Conservation (phyloP, 2,797 vertebrate genomes). For the Aphelocoma californica region DNA sequence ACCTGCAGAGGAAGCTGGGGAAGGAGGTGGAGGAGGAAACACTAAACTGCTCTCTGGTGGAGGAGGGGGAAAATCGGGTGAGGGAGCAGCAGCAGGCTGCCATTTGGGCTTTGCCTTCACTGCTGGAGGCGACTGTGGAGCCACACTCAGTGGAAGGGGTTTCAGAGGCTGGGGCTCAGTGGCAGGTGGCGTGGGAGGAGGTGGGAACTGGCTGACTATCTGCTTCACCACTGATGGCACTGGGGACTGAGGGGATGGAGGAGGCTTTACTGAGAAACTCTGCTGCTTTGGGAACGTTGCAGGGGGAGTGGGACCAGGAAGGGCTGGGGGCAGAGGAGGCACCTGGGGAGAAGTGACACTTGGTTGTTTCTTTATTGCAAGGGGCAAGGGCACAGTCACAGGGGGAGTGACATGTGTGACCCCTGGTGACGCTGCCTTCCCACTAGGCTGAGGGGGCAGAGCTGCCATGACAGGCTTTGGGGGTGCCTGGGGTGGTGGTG, state of each 20-base stretch:
- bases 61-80: constrained; percentile 90
- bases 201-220: constrained; percentile 89
- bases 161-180: constrained; percentile 73
- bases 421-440: constrained; percentile 68
- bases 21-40: constrained; percentile 81
- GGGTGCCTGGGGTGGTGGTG: constrained; percentile 72
- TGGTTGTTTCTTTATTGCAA: constrained; percentile 84
- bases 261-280: constrained; percentile 81
- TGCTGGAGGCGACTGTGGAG: constrained; percentile 88
- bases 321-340: constrained; percentile 56
- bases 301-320: constrained; percentile 80
- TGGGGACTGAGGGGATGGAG: constrained; percentile 71
- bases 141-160: constrained; percentile 68
- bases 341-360: constrained; percentile 76
- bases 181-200: constrained; percentile 66
- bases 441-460: constrained; percentile 73
- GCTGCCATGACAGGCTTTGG: constrained; percentile 79
- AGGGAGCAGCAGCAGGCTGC: constrained; percentile 82
- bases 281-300: constrained; percentile 89
- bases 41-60: constrained; percentile 83
- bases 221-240: constrained; percentile 84
- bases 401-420: constrained; percentile 61
- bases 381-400: constrained; percentile 72
- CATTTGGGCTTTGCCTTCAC: constrained; percentile 95
- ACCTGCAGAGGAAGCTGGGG: constrained; percentile 76